phyloP scores from a whole-genome alignment of 1,140 invertebrate genomes.

The Ips nitidus region DNA sequence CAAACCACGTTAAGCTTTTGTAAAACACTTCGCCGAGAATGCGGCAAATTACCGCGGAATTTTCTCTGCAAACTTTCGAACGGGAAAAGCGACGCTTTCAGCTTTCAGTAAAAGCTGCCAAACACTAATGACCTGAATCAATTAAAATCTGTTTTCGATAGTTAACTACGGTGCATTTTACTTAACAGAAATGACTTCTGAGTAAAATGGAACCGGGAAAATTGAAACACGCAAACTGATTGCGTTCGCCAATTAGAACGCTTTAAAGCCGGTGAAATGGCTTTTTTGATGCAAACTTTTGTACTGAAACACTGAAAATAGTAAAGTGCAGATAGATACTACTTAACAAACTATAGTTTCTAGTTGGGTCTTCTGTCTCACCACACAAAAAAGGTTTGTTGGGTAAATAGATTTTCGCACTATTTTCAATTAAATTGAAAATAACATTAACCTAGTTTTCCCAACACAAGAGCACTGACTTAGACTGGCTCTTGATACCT shows the following conservation, averaged over 20 bases:
- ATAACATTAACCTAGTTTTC: too few relatives aligned
- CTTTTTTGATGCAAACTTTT: background rate
- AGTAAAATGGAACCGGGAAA: too few relatives aligned
- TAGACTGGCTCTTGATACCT: too few relatives aligned
- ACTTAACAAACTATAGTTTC: too few relatives aligned
- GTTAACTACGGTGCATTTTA: background rate
- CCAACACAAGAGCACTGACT: too few relatives aligned
- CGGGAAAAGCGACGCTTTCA: background rate
- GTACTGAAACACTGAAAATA: background rate
- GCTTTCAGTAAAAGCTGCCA: slow-evolving; percentile 12
- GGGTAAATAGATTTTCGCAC: too few relatives aligned
- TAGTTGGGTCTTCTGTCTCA: too few relatives aligned
- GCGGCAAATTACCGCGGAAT: slow-evolving; percentile 3
- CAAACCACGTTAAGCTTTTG: background rate
- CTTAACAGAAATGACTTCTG: background rate
- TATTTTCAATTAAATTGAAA: too few relatives aligned
- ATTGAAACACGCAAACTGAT: background rate
- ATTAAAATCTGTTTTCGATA: slow-evolving; percentile 5
- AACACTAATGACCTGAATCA: slow-evolving; percentile 10
- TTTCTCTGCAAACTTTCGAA: background rate
- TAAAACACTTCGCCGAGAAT: slow-evolving; percentile 2
- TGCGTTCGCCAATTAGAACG: background rate
- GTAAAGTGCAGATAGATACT: too few relatives aligned
- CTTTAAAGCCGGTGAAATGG: background rate
- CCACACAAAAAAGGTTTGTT: too few relatives aligned